These are phyloP conservation scores for Hycleus cichorii DNA, from an alignment of 1,140 invertebrate genomes.

Conservation along the genomic window DNA sequence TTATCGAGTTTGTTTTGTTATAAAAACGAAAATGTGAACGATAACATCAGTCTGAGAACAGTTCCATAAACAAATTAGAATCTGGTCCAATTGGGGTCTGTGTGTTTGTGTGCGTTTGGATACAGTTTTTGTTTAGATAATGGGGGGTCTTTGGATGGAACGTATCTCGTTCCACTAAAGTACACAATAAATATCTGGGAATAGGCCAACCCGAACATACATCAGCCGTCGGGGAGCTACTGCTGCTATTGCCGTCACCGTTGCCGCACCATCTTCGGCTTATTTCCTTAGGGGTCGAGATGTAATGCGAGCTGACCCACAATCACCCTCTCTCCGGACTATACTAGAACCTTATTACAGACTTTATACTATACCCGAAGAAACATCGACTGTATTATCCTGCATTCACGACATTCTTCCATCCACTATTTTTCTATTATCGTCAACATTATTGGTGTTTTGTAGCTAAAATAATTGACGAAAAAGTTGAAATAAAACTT, in stretches of 20 bases:
- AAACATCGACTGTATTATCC: slow-evolving; percentile 6
- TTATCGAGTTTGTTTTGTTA: no score
- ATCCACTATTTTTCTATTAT: no score
- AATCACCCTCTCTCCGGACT: slow-evolving; percentile 4
- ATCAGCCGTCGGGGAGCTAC: slow-evolving; percentile 27
- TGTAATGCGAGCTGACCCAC: slow-evolving; percentile 34
- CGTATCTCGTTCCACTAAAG: slow-evolving; percentile 34
- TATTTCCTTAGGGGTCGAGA: slow-evolving; percentile 33
- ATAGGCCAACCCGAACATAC: slow-evolving; percentile 31
- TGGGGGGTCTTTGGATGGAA: slow-evolving; percentile 19
- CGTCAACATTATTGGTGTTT: no score
- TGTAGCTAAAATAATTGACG: no score
- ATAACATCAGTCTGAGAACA: neutral
- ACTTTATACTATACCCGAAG: neutral
- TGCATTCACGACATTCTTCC: no score
- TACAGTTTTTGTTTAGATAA: slow-evolving; percentile 23
- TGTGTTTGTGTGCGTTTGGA: slow-evolving; percentile 13
- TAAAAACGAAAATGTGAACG: no score
- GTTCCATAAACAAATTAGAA: slow-evolving; percentile 20
- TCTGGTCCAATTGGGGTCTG: neutral
- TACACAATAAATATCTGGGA: slow-evolving; percentile 35
- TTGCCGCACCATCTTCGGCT: slow-evolving; percentile 28
- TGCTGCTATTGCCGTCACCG: neutral
- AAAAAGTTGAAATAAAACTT: no score
- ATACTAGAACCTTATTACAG: slow-evolving; percentile 12